Base-by-base conservation (phyloP, 2,888 invertebrate genomes). In the Tachystola acroxantha region DNA sequence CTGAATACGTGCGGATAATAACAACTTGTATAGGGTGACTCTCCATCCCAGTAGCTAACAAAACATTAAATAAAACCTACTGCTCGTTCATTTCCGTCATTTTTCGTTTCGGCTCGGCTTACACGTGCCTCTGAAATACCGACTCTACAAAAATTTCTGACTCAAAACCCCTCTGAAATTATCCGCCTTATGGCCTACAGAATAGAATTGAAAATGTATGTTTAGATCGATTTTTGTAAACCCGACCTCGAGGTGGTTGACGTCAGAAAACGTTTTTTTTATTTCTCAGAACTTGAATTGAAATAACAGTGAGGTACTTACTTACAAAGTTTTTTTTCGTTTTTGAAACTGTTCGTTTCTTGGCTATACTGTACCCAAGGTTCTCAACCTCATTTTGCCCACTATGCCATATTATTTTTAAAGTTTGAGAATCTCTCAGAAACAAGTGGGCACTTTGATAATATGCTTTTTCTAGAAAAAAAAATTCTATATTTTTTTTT, bases 51-150 rank as follows among this genome's bases (percentile, higher is more conserved):
- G n/a, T n/a, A n/a, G n/a, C n/a, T n/a, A n/a, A n/a, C n/a, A n/a
- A n/a, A n/a, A n/a, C n/a, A n/a, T n/a, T n/a, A n/a, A n/a, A 6
- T 16, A 16, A 16, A 16, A 6, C 16, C 16, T 22, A 5, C 19
- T 19, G 9, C 25, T 34, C 34, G 34, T 14, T 2, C 3, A 9
- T 34, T 34, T 34, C 13, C 34, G 34, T 34, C 13, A n/a, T 16
- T 34, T 34, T 26, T 13, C 34, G 34, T 16, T 25, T 9, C n/a
- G 7, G n/a, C 16, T 34, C 34, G 34, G 25, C 10, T 34, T 34
- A 34, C 34, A 34, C 34, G 34, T 27, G 34, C 26, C 34, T 11
- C 12, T 27, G 11, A 26, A 11, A 27, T 27, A 27, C 4, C 10
- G 7, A 3, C 26, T 11, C 3, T 26, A 11, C 26, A 5, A 9